Conservation (phyloP, 2,797 vertebrate species). For the Lithobates sylvaticus region DNA sequence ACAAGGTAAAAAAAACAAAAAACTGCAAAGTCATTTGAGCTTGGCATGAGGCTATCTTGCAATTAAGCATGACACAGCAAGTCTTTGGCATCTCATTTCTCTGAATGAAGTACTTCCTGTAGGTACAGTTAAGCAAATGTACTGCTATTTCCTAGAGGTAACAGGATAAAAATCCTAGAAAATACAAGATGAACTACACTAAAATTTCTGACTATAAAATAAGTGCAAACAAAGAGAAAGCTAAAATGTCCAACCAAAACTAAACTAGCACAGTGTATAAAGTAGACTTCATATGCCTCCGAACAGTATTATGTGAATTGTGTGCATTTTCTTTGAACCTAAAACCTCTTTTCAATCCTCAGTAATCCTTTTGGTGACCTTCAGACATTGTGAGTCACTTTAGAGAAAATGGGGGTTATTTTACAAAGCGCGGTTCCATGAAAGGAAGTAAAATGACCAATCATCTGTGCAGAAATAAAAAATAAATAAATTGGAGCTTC, state of each 20-base stretch:
- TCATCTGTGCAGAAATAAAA: not conserved
- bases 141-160: not conserved
- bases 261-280: not conserved
- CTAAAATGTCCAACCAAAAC: not conserved
- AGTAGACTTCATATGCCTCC: not conserved
- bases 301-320: not conserved
- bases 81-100: not conserved
- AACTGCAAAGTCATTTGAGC: conserved; percentile 38
- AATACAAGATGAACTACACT: not conserved
- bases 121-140: not conserved
- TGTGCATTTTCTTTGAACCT: not conserved
- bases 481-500: not conserved
- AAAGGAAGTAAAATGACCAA: not conserved
- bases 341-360: not conserved
- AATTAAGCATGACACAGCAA: conserved; percentile 52
- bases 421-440: not conserved
- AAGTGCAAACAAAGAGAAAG: not conserved
- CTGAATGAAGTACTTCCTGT: not conserved
- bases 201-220: not conserved
- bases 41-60: not conserved
- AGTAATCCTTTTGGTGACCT: not conserved
- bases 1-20: not conserved
- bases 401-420: not conserved
- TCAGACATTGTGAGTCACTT: not conserved
- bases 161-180: not conserved